Evolutionary conservation across 1,140 invertebrate species (phyloP).

Genomic region (Heliconius hermathena): DNA sequence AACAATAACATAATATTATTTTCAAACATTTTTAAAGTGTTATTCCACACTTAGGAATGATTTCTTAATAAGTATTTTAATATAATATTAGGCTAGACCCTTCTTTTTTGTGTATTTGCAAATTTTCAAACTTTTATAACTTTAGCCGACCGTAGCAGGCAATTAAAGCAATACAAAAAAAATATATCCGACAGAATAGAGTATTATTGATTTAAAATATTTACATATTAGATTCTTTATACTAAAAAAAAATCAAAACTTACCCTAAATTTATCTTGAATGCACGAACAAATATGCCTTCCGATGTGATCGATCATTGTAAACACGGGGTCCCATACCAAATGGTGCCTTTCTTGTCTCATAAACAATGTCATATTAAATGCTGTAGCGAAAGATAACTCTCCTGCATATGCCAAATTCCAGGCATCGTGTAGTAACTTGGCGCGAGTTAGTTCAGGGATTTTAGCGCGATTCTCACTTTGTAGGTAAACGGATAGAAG

Average conservation of each 20-base stretch:
- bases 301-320: constrained; percentile 90
- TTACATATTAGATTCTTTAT: too few relatives aligned
- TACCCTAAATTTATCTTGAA: constrained; percentile 87
- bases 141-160: too few relatives aligned
- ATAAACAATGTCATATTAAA: constrained; percentile 90
- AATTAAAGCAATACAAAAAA: too few relatives aligned
- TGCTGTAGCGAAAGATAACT: constrained; percentile 86
- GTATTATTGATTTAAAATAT: too few relatives aligned
- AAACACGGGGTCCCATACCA: constrained; percentile 90
- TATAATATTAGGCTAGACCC: too few relatives aligned
- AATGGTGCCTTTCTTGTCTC: constrained; percentile 85
- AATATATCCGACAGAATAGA: too few relatives aligned
- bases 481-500: constrained; percentile 85
- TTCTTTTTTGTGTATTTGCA: too few relatives aligned
- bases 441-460: constrained; percentile 87
- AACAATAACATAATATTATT: too few relatives aligned
- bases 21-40: too few relatives aligned
- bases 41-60: too few relatives aligned
- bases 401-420: constrained; percentile 90
- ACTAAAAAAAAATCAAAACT: constrained; percentile 12
- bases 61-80: too few relatives aligned
- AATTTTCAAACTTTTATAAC: too few relatives aligned
- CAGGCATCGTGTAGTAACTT: constrained; percentile 90
- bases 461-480: constrained; percentile 77
- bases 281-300: constrained; percentile 84